phyloP scores from a whole-genome alignment of 1,140 invertebrate species.

The Aporrectodea caliginosa region DNA sequence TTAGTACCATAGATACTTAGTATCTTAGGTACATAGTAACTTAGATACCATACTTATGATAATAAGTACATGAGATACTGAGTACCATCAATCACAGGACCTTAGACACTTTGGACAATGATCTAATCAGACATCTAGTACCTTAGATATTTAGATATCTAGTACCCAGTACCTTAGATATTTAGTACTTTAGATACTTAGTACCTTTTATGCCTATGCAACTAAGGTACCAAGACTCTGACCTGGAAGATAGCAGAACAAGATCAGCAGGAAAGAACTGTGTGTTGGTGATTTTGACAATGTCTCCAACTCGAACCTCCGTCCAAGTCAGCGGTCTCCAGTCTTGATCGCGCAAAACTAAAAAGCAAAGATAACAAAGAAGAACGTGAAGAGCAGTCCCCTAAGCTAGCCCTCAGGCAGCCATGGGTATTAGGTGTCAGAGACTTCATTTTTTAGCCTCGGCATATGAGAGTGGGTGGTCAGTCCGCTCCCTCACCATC shows the following conservation, averaged over 20 bases:
- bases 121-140: too few relatives aligned
- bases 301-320: slow-evolving; percentile 78
- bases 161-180: too few relatives aligned
- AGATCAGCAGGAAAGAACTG: slow-evolving; percentile 71
- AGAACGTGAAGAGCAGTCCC: background rate
- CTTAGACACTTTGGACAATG: too few relatives aligned
- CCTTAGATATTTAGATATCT: too few relatives aligned
- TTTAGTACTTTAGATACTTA: too few relatives aligned
- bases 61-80: too few relatives aligned
- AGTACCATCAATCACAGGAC: too few relatives aligned
- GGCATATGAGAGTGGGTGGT: background rate
- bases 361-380: slow-evolving; percentile 36
- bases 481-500: background rate
- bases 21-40: too few relatives aligned
- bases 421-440: background rate
- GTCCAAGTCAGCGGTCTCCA: slow-evolving; percentile 86
- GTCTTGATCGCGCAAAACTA: slow-evolving; percentile 62
- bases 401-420: background rate
- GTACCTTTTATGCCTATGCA: too few relatives aligned
- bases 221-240: slow-evolving; percentile 16
- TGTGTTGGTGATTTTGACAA: slow-evolving; percentile 72
- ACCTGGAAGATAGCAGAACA: slow-evolving; percentile 67
- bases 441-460: background rate
- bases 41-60: too few relatives aligned
- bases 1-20: too few relatives aligned